Base-by-base conservation (phyloP, 2,797 vertebrate genomes). In the Lacerta agilis region DNA sequence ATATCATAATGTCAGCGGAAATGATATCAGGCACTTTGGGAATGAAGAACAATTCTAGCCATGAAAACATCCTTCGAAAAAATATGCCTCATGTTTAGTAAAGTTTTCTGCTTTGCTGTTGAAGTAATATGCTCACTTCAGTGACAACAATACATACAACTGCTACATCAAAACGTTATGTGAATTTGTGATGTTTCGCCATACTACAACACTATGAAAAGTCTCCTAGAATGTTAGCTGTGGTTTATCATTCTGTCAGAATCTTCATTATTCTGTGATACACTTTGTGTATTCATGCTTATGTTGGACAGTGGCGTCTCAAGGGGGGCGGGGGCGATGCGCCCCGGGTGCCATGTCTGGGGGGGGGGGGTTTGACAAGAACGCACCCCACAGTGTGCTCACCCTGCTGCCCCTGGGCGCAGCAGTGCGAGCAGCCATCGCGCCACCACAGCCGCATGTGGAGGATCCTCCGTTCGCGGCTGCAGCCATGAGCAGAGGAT, bases 61-160 rank as follows among this genome's bases (percentile, higher is more conserved):
- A 78, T 66, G 67, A 88, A 85, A 85, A 25, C 78, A 55, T n/a
- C 86, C 90, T 55, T 29, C 20, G 9, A 86, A 79, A 86, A 38
- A 81, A 81, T 25, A 25, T 10, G 69, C 29, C 85, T 90, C 79
- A 55, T 88, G 18, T 75, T 86, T 27, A 58, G 29, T 55, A 83
- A 88, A 8, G 0, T 6, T 81, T 87, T 87, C 27, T 88, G 5
- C 3, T 89, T 20, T 49, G 69, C 49, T 78, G 0, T 38, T 88
- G 71, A 86, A 81, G 82, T 58, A 45, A 85, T 36, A 36, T 36
- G 17, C 20, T 49, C 49, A 1, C 20, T 86, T 43, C 15, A 8
- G 66, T 13, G 82, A 15, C 8, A 33, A 72, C 77, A 86, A 78
- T 69, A 78, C 20, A 77, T 6, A 8, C 5, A 55, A 67, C 17